These are phyloP conservation scores for Phaonia tiefii DNA, from an alignment of 2,888 invertebrate genomes.

Conservation along the genomic window DNA sequence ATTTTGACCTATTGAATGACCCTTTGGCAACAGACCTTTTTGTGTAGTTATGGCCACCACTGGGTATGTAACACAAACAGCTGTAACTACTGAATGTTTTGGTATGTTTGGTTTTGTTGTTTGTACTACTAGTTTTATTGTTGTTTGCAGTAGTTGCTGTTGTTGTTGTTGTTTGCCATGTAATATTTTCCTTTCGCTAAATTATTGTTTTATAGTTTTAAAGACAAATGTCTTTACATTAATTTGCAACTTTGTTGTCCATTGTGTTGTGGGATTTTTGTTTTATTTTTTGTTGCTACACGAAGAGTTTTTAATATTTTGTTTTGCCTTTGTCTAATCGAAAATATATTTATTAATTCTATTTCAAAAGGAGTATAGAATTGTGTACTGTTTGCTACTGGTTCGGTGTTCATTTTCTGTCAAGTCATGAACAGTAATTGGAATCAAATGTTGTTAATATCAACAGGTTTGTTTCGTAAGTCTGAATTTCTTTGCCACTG, in stretches of 20 bases:
- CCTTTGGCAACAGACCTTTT: constrained; percentile 49
- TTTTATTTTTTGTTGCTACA: too few species aligned
- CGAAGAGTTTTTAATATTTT: background rate
- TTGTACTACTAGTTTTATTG: background rate
- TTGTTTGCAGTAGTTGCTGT: background rate
- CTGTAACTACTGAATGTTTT: constrained; percentile 15
- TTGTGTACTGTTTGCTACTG: background rate
- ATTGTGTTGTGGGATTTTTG: background rate
- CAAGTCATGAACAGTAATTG: constrained; percentile 21
- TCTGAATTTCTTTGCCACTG: too few species aligned
- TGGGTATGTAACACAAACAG: too few species aligned
- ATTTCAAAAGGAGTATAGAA: background rate
- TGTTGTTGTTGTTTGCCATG: constrained; percentile 14
- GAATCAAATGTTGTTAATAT: too few species aligned
- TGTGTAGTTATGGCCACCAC: constrained; percentile 11
- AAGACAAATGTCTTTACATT: constrained; percentile 30
- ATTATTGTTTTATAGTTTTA: constrained; percentile 16
- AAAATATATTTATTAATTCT: constrained; percentile 21
- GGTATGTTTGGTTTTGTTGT: background rate
- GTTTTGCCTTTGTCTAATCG: background rate
- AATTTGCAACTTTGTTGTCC: constrained; percentile 18
- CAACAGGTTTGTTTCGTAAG: too few species aligned
- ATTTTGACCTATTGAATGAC: constrained; percentile 60
- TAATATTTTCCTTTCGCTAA: constrained; percentile 38
- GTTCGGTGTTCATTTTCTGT: background rate